A percentile compares a stretch with the other conserved stretches of the same genome.
These are phyloP conservation scores for Heteromormyrus szaboi DNA, from an alignment of 2,797 vertebrate species.

Conservation along the genomic window DNA sequence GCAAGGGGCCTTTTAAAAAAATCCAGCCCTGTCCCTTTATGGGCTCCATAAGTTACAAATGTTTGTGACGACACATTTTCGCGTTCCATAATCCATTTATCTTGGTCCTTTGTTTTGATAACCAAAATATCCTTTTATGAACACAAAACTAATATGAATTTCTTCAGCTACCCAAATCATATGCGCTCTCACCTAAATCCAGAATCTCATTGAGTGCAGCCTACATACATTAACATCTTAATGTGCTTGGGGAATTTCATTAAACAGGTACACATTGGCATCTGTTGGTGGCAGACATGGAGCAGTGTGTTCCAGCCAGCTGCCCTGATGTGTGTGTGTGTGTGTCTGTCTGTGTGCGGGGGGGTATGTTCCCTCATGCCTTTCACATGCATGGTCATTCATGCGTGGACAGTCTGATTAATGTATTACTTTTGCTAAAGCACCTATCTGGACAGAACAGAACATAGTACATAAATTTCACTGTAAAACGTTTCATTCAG, in stretches of 20 bases:
- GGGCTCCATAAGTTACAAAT: background rate
- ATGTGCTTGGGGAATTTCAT: background rate
- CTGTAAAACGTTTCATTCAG: background rate
- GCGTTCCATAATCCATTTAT: background rate
- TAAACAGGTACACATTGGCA: background rate
- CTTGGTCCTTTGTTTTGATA: background rate
- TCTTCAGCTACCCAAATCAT: background rate
- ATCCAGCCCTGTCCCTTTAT: background rate
- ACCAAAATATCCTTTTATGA: background rate
- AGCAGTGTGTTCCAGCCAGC: background rate
- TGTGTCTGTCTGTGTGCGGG: background rate
- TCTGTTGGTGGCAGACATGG: background rate
- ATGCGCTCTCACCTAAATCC: background rate
- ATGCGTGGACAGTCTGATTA: background rate
- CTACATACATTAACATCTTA: background rate
- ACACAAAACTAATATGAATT: background rate
- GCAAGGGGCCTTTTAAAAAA: background rate
- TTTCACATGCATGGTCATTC: background rate
- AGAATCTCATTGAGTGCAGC: background rate
- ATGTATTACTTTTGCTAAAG: background rate
- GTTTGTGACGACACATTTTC: background rate
- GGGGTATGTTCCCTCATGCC: background rate
- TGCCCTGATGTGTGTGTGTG: background rate
- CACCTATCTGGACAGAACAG: background rate
- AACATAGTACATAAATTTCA: background rate